Base-by-base conservation (phyloP, 2,113 vertebrate species). In the Daboia siamensis region DNA sequence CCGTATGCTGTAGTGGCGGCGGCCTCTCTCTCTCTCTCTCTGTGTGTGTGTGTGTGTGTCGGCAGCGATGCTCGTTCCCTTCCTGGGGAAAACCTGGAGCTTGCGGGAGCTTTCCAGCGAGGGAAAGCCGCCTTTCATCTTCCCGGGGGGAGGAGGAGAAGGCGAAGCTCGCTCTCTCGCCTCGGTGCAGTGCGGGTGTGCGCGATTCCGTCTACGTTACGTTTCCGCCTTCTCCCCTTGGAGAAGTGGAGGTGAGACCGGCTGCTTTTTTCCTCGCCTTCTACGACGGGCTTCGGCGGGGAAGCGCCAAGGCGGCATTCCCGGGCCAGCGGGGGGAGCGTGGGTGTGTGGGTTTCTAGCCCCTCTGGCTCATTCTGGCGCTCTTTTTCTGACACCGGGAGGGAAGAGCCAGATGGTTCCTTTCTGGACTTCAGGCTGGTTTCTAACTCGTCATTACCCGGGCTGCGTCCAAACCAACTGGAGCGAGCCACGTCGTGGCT, bases 391-490 rank as follows among this genome's bases (percentile, higher is more conserved):
- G n/a, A n/a, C n/a, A n/a, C n/a, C 5, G 21, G 29, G 5, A 5
- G 9, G 84, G 48, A 5, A 1, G 3, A 52, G 17, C 23, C 33
- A 84, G 96, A 89, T 93, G 94, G 94, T n/a, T 95, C 93, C 96
- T 95, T 95, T 94, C 94, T 96, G 95, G 95, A 95, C 96, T 96
- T 96, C 90, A 95, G 94, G 93, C 95, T 69, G 85, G 86, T 91
- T 94, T 85, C 86, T 93, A 89, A 90, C 89, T 91, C 87, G 93
- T 94, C 95, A 95, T 90, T 57, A 86, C 13, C 20, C 6, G 46
- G 54, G 89, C 51, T 88, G 29, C 61, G 94, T 86, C 86, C n/a
- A n/a, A 7, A 13, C 95, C 95, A 93, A 92, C 94, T n/a, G 93
- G 94, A 13, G 86, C 1, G 80, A 93, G 96, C 95, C 96, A 90